A percentile compares a stretch with the other conserved stretches of the same genome.
Conservation (phyloP, 2,797 vertebrate species). For the Florisuga fusca region DNA sequence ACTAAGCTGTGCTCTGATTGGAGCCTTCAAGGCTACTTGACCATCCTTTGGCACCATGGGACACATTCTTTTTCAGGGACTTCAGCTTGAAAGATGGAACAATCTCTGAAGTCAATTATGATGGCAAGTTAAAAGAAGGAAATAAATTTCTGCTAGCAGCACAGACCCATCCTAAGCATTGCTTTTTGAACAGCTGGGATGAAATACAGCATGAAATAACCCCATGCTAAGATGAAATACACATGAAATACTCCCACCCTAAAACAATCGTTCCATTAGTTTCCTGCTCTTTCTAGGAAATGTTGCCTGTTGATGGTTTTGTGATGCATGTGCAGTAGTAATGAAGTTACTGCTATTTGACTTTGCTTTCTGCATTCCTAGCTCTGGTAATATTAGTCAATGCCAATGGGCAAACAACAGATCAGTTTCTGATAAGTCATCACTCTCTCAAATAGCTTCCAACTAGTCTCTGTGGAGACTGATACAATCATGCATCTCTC, state of each 20-base stretch:
- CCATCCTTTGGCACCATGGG: not conserved
- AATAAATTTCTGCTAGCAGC: not conserved
- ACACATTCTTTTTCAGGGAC: not conserved
- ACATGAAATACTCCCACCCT: not conserved
- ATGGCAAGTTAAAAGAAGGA: not conserved
- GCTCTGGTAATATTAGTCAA: not conserved
- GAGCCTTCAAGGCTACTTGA: not conserved
- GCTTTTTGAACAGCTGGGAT: not conserved
- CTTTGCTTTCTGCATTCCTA: not conserved
- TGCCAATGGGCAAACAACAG: not conserved
- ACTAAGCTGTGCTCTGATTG: not conserved
- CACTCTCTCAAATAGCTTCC: not conserved
- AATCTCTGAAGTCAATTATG: not conserved
- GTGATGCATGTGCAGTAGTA: not conserved
- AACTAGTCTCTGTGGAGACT: not conserved
- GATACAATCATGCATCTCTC: constrained; percentile 24
- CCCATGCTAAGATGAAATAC: not conserved
- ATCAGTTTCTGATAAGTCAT: constrained; percentile 54
- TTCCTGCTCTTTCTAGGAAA: constrained; percentile 28
- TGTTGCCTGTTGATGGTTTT: not conserved
- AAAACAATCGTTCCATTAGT: not conserved
- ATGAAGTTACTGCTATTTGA: not conserved
- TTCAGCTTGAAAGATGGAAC: not conserved
- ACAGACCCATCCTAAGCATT: not conserved
- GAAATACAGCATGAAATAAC: not conserved